phyloP scores from a whole-genome alignment of 2,888 invertebrate genomes.

The Epinotia demarniana region DNA sequence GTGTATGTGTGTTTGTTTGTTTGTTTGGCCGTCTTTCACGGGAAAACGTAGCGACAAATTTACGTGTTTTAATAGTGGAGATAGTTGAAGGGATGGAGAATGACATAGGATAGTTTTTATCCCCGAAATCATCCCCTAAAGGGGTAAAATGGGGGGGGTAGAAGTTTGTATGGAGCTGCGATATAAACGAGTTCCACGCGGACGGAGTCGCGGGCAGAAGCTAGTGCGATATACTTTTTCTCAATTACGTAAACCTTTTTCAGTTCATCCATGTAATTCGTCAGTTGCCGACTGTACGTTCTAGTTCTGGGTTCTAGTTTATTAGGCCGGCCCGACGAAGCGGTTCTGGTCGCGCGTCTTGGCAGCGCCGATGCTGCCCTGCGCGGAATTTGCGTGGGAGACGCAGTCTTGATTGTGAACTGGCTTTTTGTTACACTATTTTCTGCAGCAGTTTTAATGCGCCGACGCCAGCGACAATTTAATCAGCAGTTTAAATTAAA shows the following conservation, averaged over 20 bases:
- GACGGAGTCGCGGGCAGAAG: too few relatives aligned
- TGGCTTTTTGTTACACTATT: constrained; percentile 40
- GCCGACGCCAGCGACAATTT: constrained; percentile 9
- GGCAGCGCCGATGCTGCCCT: constrained; percentile 42
- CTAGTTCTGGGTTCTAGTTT: constrained; percentile 32
- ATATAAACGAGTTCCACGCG: too few relatives aligned
- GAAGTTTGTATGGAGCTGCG: too few relatives aligned
- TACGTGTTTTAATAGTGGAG: too few relatives aligned
- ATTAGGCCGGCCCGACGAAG: constrained; percentile 34
- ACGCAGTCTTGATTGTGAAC: constrained; percentile 42
- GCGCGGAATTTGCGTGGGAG: constrained; percentile 44
- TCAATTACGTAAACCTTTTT: not conserved
- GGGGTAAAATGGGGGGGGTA: too few relatives aligned
- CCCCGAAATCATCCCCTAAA: too few relatives aligned
- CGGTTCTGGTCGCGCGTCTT: constrained; percentile 37
- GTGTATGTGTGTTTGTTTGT: too few relatives aligned
- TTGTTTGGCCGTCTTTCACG: too few relatives aligned
- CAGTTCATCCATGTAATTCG: not conserved
- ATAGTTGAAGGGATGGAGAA: too few relatives aligned
- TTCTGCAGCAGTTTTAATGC: constrained; percentile 34
- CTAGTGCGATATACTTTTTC: not conserved
- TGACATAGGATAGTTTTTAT: too few relatives aligned
- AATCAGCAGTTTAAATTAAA: not conserved
- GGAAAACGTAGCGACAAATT: too few relatives aligned
- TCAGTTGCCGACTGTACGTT: not conserved